Conservation (phyloP, 2,797 vertebrate genomes). For the Geotrypetes seraphini region DNA sequence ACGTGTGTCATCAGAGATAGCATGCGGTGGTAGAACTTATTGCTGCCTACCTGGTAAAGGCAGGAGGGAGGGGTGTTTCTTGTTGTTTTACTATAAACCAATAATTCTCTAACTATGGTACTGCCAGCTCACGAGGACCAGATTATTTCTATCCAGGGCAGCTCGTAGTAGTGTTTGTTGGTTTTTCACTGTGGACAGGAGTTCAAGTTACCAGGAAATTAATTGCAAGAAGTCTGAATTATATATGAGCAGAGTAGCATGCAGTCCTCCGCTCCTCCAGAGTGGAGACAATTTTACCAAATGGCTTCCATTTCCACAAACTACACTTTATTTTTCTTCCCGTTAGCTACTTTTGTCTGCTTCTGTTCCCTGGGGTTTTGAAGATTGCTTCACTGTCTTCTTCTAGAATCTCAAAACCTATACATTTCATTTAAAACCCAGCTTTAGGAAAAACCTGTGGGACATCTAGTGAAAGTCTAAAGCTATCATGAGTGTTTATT, state of each 20-base stretch:
- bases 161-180: slow-evolving; percentile 2
- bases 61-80: too few relatives aligned
- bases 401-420: slow-evolving; percentile 36
- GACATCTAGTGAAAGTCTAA: slow-evolving; percentile 23
- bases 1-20: too few relatives aligned
- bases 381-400: slow-evolving; percentile 32
- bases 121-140: too few relatives aligned
- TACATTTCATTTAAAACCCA: slow-evolving; percentile 35
- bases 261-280: slow-evolving; percentile 3
- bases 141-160: slow-evolving; percentile 8
- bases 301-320: slow-evolving; percentile 20
- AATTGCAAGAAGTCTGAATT: slow-evolving; percentile 9
- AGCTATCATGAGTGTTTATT: slow-evolving; percentile 16
- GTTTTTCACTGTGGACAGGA: neutral
- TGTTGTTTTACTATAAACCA: too few relatives aligned
- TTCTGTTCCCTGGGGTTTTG: slow-evolving; percentile 30
- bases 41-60: too few relatives aligned
- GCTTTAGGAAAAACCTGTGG: slow-evolving; percentile 10
- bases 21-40: too few relatives aligned
- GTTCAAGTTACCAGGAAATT: slow-evolving; percentile 6
- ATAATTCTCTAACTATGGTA: too few relatives aligned
- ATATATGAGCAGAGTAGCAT: neutral
- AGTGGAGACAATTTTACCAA: too few relatives aligned
- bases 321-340: slow-evolving; percentile 29
- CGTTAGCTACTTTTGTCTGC: slow-evolving; percentile 26